Percentiles rank a stretch among this genome's conserved stretches.
These are phyloP conservation scores for Stegodyphus dumicola DNA, from an alignment of 1,140 invertebrate genomes.

Conservation along the genomic window DNA sequence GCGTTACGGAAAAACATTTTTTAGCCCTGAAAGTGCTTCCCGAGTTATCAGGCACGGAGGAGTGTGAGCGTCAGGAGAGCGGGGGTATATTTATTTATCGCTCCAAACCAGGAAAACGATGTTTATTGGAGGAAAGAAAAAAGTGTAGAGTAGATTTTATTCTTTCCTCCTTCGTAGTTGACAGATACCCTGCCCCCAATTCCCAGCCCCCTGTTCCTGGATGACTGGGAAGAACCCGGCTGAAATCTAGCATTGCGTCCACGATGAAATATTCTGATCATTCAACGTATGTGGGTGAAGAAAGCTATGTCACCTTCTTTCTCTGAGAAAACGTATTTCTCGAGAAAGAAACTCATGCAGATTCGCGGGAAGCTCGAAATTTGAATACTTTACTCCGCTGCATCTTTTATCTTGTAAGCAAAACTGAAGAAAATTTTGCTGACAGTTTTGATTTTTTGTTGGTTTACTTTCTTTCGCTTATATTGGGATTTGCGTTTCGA, in stretches of 20 bases:
- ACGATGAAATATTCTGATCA: constrained; percentile 49
- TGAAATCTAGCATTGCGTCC: constrained; percentile 33
- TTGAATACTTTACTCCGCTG: no score
- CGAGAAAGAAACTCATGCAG: no score
- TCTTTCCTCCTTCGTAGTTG: constrained; percentile 16
- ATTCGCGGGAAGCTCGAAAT: no score
- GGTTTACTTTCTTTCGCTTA: no score
- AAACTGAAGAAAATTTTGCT: no score
- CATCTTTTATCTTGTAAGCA: no score
- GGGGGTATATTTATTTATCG: constrained; percentile 49
- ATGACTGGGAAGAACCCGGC: constrained; percentile 18
- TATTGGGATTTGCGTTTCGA: no score
- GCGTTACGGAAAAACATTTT: constrained; percentile 16
- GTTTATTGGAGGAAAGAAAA: constrained; percentile 35
- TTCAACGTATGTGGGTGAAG: neutral
- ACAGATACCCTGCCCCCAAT: constrained; percentile 19
- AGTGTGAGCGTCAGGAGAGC: no score
- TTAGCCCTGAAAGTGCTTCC: neutral
- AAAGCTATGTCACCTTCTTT: no score
- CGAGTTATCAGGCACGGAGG: constrained; percentile 27
- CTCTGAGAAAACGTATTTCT: no score
- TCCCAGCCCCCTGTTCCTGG: neutral
- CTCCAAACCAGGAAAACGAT: constrained; percentile 32
- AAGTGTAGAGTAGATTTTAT: neutral
- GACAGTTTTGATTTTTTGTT: no score